These are phyloP conservation scores for Phaedon cochleariae DNA, from an alignment of 2,888 invertebrate species.

Conservation along the genomic window DNA sequence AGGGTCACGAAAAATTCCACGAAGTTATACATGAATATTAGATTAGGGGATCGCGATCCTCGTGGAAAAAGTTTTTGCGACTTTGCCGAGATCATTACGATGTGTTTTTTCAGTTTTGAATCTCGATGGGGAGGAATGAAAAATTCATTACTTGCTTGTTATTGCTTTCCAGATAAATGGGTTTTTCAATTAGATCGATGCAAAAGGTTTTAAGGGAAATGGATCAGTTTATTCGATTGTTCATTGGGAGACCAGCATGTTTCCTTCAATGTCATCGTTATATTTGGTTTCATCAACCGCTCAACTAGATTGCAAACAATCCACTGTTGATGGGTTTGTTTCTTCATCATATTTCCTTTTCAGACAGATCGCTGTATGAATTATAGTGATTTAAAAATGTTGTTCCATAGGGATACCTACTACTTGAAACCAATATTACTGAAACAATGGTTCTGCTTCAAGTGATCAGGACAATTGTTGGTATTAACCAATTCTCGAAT, in stretches of 20 bases:
- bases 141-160: not conserved
- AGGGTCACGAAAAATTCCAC: slow-evolving; percentile 49
- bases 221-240: not conserved
- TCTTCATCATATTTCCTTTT: too few species aligned
- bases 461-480: too few species aligned
- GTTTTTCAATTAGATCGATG: not conserved
- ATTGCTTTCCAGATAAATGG: not conserved
- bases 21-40: slow-evolving; percentile 54
- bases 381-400: too few species aligned
- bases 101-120: slow-evolving; percentile 26
- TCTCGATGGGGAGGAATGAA: slow-evolving; percentile 12
- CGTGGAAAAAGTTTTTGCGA: slow-evolving; percentile 29
- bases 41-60: slow-evolving; percentile 46
- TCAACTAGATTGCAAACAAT: too few species aligned
- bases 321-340: too few species aligned
- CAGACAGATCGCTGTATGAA: too few species aligned
- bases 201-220: not conserved
- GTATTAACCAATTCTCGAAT: too few species aligned
- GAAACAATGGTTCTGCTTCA: too few species aligned
- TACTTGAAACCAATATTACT: too few species aligned
- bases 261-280: too few species aligned
- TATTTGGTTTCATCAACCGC: too few species aligned
- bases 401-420: too few species aligned
- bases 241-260: not conserved
- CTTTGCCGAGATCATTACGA: slow-evolving; percentile 29